These are phyloP conservation scores for Thecophora atra DNA, from an alignment of 2,888 invertebrate species.

Conservation along the genomic window DNA sequence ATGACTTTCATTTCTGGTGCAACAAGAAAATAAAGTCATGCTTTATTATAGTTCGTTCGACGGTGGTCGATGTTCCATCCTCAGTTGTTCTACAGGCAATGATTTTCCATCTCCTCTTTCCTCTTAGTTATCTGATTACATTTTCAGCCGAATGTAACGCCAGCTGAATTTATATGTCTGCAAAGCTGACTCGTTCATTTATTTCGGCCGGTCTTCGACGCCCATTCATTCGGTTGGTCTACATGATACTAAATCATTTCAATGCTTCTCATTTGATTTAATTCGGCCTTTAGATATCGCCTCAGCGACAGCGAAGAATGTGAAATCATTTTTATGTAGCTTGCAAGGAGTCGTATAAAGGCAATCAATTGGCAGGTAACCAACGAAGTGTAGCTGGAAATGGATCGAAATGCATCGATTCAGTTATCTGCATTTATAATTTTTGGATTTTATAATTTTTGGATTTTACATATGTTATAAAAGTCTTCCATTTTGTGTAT, in stretches of 20 bases:
- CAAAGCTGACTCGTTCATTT: constrained; percentile 5
- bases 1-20: constrained; percentile 33
- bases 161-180: constrained; percentile 10
- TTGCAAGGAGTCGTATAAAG: no score
- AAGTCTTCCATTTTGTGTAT: no score
- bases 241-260: background rate
- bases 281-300: constrained; percentile 13
- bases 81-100: background rate
- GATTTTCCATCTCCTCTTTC: background rate
- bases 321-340: no score
- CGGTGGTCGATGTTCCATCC: background rate
- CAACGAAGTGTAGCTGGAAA: no score
- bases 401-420: no score
- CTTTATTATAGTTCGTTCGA: constrained; percentile 4
- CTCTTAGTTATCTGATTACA: background rate
- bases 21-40: constrained; percentile 13
- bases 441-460: no score
- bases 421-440: no score
- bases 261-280: constrained; percentile 17
- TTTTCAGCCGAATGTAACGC: no score
- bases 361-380: no score
- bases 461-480: no score
- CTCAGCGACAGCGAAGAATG: background rate
- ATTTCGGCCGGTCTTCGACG: background rate
- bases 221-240: background rate